Conservation (phyloP, 2,113 vertebrate genomes). For the Thoracochromis brauschi region DNA sequence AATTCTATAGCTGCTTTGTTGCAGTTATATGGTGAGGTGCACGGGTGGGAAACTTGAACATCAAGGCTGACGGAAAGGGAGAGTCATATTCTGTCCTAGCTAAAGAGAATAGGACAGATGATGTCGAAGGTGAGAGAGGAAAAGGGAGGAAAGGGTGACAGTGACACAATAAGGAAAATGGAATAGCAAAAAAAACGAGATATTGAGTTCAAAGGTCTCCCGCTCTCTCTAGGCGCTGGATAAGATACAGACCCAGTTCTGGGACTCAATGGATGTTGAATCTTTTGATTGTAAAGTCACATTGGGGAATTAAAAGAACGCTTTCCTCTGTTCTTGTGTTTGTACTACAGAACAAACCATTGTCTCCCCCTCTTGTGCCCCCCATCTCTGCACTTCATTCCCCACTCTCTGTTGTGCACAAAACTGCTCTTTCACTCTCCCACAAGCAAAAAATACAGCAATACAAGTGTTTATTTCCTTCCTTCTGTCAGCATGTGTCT, state of each 20-base stretch:
- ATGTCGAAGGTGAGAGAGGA: background rate
- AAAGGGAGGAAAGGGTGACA: background rate
- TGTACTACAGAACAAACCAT: slow-evolving; percentile 17
- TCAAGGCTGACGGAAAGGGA: background rate
- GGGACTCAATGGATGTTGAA: background rate
- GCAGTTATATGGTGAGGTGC: background rate
- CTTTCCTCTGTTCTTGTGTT: background rate
- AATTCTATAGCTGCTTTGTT: background rate
- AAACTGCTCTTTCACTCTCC: background rate
- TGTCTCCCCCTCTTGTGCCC: background rate
- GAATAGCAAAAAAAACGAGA: background rate
- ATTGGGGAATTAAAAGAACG: slow-evolving; percentile 33
- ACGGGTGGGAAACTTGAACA: background rate
- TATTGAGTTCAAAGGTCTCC: slow-evolving; percentile 21
- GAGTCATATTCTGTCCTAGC: background rate
- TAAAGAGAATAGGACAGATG: background rate
- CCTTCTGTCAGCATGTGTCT: background rate
- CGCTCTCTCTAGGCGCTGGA: background rate
- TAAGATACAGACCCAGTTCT: slow-evolving; percentile 27
- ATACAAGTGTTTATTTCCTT: background rate
- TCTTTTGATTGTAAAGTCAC: slow-evolving; percentile 33
- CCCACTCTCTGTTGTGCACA: background rate
- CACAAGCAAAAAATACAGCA: slow-evolving; percentile 1
- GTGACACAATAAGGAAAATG: background rate
- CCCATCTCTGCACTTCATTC: slow-evolving; percentile 10